Evolutionary conservation across 2,888 invertebrate genomes (phyloP).

Genomic region (Embidobia sp.): DNA sequence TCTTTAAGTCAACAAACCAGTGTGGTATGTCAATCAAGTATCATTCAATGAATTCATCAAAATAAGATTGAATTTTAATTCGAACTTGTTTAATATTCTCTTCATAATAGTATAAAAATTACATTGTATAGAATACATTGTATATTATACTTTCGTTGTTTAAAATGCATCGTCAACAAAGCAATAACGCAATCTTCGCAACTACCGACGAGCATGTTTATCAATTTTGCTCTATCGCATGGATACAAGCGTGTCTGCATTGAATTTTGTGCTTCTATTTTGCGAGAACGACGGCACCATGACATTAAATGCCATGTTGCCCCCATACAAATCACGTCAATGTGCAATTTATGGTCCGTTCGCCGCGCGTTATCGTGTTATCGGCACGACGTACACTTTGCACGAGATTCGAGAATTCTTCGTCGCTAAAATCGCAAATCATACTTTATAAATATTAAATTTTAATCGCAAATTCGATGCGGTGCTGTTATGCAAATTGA

Average conservation of each 20-base stretch:
- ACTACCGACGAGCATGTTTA: constrained; percentile 39
- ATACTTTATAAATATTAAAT: constrained; percentile 62
- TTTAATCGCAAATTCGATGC: constrained; percentile 39
- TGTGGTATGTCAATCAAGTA: background rate
- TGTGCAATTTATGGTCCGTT: constrained; percentile 74
- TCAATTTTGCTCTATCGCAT: constrained; percentile 50
- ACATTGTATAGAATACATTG: constrained; percentile 4
- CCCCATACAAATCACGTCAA: constrained; percentile 76
- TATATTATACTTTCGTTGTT: constrained; percentile 18
- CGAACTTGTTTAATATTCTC: constrained; percentile 24
- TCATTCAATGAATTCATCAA: constrained; percentile 8
- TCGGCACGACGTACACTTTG: constrained; percentile 65
- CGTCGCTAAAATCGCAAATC: constrained; percentile 55
- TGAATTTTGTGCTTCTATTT: constrained; percentile 68
- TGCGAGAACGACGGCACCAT: constrained; percentile 71
- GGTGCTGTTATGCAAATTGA: constrained; percentile 37
- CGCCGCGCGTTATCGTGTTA: constrained; percentile 72
- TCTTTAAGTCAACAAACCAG: background rate
- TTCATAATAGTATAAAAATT: constrained; percentile 31
- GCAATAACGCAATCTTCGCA: constrained; percentile 41
- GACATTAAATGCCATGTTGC: constrained; percentile 74
- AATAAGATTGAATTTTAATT: constrained; percentile 1
- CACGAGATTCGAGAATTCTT: constrained; percentile 58
- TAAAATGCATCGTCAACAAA: constrained; percentile 6
- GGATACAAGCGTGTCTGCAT: constrained; percentile 59